Conservation (phyloP, 1,140 invertebrate species). For the Scaptomyza montana region DNA sequence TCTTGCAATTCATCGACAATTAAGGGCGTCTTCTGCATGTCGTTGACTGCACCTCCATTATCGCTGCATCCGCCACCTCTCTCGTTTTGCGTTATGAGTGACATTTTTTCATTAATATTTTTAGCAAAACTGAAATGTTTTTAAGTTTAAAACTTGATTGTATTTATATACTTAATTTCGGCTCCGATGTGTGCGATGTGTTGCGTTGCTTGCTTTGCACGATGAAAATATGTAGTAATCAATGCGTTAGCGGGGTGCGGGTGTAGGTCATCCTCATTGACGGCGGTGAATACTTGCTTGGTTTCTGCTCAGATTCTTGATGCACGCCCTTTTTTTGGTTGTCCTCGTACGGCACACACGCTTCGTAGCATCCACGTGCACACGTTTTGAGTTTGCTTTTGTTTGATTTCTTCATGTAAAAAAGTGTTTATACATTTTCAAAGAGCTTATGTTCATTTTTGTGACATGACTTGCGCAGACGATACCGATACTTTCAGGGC, state of each 20-base stretch:
- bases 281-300: slow-evolving; percentile 20
- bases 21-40: not conserved
- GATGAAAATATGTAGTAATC: slow-evolving; percentile 47
- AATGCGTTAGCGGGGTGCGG: slow-evolving; percentile 43
- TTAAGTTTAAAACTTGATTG: slow-evolving; percentile 41
- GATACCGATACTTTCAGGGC: slow-evolving; percentile 28
- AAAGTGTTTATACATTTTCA: slow-evolving; percentile 53
- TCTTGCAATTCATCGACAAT: slow-evolving; percentile 57
- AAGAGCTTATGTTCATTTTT: slow-evolving; percentile 38
- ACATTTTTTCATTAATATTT: slow-evolving; percentile 27
- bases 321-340: slow-evolving; percentile 31
- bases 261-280: slow-evolving; percentile 43
- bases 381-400: slow-evolving; percentile 46
- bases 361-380: slow-evolving; percentile 50
- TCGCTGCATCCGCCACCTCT: not conserved
- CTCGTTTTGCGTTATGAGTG: slow-evolving; percentile 18
- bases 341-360: slow-evolving; percentile 22
- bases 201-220: slow-evolving; percentile 12
- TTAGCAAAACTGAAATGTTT: slow-evolving; percentile 12
- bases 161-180: slow-evolving; percentile 58
- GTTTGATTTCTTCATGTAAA: slow-evolving; percentile 53
- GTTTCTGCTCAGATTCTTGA: not conserved
- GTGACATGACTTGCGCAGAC: slow-evolving; percentile 40
- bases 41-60: not conserved
- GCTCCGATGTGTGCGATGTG: slow-evolving; percentile 28